phyloP scores from a whole-genome alignment of 2,797 vertebrate species.

The Chaenodraco wilsoni region DNA sequence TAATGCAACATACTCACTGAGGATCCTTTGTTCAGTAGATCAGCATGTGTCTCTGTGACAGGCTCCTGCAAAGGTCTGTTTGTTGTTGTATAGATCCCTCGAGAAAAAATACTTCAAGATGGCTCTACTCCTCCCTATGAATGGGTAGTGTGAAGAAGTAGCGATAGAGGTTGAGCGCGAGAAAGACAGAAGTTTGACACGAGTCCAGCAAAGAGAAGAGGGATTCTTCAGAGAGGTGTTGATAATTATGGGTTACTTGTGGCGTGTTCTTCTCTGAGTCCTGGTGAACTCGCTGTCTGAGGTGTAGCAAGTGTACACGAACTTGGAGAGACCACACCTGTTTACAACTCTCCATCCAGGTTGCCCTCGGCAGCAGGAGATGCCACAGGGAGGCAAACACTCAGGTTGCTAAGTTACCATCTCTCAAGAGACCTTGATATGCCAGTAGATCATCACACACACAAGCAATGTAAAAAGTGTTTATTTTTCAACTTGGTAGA shows the following conservation, averaged over 20 bases:
- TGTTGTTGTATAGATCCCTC: conserved; percentile 1
- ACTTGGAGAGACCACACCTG: conserved; percentile 52
- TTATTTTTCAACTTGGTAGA: not conserved
- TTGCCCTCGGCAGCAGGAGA: conserved; percentile 60
- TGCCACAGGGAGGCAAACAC: conserved; percentile 59
- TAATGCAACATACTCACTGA: not conserved
- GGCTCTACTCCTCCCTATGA: conserved; percentile 14
- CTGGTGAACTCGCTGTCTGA: conserved; percentile 10
- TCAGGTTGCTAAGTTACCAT: conserved; percentile 73
- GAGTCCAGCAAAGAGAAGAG: not conserved
- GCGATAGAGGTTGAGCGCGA: not conserved
- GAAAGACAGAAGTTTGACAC: conserved; percentile 7
- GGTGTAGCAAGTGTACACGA: conserved; percentile 9
- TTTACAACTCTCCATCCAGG: conserved; percentile 58
- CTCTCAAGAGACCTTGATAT: conserved; percentile 35
- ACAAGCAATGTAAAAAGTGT: not conserved
- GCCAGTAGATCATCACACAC: conserved; percentile 45
- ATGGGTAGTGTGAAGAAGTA: conserved; percentile 5
- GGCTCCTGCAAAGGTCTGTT: not conserved
- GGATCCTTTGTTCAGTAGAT: not conserved
- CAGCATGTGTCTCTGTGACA: conserved; percentile 2
- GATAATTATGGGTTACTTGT: conserved; percentile 1
- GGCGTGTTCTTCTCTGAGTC: not conserved
- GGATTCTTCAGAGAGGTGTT: conserved; percentile 24
- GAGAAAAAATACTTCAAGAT: not conserved